These are phyloP conservation scores for Tetanocera ferruginea DNA, from an alignment of 2,888 invertebrate genomes.

Conservation along the genomic window DNA sequence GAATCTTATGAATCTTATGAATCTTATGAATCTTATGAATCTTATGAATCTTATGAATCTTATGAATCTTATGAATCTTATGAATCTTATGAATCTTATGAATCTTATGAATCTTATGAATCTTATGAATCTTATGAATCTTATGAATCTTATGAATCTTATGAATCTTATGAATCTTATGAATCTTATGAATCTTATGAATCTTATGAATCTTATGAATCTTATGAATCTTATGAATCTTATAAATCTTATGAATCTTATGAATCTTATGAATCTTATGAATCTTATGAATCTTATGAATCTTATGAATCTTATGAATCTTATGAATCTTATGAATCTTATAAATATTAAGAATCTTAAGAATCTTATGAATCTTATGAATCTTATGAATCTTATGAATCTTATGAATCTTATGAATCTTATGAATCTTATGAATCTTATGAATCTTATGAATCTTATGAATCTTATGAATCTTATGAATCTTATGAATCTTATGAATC, in stretches of 20 bases:
- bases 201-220: neutral
- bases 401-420: too few species aligned
- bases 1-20: neutral
- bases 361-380: too few species aligned
- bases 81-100: neutral
- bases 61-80: neutral
- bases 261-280: neutral
- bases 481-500: too few species aligned
- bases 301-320: neutral
- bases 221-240: neutral
- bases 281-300: neutral
- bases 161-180: neutral
- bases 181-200: neutral
- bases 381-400: too few species aligned
- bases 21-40: neutral
- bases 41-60: neutral
- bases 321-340: neutral
- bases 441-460: too few species aligned
- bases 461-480: too few species aligned
- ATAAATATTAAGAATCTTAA: neutral
- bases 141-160: neutral
- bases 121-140: neutral
- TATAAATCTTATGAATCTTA: neutral
- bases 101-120: neutral
- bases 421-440: too few species aligned